Conservation (phyloP, 1,140 invertebrate species). For the Penaeus vannamei region DNA sequence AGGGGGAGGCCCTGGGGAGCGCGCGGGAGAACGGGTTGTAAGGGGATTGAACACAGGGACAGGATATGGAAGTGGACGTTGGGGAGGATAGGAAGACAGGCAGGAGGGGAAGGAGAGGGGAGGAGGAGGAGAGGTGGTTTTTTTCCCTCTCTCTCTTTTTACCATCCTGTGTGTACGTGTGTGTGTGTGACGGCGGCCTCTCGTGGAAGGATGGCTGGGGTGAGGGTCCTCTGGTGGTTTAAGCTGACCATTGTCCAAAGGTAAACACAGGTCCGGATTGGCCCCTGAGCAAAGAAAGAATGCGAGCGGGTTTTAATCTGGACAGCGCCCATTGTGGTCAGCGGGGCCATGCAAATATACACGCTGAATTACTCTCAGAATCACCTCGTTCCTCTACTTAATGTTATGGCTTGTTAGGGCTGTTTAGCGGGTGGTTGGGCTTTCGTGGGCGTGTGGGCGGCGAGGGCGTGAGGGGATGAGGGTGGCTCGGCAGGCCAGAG, state of each 20-base stretch:
- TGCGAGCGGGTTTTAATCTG: slow-evolving; percentile 57
- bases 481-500: too few relatives aligned
- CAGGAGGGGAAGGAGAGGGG: too few relatives aligned
- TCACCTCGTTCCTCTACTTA: slow-evolving; percentile 12
- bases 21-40: too few relatives aligned
- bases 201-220: neutral
- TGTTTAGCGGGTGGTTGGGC: neutral
- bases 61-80: too few relatives aligned
- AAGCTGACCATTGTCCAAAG: slow-evolving; percentile 62
- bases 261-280: slow-evolving; percentile 56
- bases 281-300: slow-evolving; percentile 48
- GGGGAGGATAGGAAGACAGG: too few relatives aligned
- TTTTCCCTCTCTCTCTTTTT: too few relatives aligned
- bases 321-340: slow-evolving; percentile 59
- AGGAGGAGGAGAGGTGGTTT: too few relatives aligned
- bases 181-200: neutral
- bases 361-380: slow-evolving; percentile 57
- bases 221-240: slow-evolving; percentile 32
- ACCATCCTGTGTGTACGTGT: neutral
- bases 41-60: too few relatives aligned
- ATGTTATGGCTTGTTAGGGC: slow-evolving; percentile 11
- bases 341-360: slow-evolving; percentile 64
- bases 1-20: too few relatives aligned
- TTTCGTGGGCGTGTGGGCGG: neutral
- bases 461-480: neutral